Evolutionary conservation across 2,888 invertebrate species (phyloP), one percentile per base, ranked within the genome.

Genomic region (Eristalinus sepulchralis): DNA sequence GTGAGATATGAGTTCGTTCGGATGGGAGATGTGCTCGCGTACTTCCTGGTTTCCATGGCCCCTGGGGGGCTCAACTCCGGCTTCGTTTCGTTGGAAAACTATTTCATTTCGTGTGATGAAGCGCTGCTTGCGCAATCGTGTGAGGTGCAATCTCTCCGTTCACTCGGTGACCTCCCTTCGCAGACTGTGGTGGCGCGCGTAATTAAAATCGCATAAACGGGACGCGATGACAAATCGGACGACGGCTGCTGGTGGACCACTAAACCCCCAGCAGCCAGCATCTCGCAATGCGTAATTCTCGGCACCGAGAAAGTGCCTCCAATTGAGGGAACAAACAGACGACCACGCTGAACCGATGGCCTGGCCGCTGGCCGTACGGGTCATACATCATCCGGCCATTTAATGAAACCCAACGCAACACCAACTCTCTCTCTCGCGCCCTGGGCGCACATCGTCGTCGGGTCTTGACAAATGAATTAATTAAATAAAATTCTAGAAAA

Each of bases 331-430:
- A 47, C 47, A 82, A 82, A 78, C 82, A 81, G 71, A 81, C 76
- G 82, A 86, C 76, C 34, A 73, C 73, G 82, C 59, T 82, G 85
- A 83, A 82, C 77, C 73, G 60, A 53, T 68, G 80, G 34, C 63
- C 63, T 77, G 62, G 70, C 83, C 85, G 73, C 70, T 82, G 78
- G 85, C 82, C 82, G 85, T 86, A 86, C 78, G 85, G 85, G 85
- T 86, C 85, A 86, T 86, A 82, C 82, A 86, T 86, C 82, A 86
- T 86, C 85, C 85, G 85, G 85, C 85, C 85, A 86, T 82, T 86
- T 86, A 83, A 86, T 83, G 82, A 83, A 82, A 70, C 78, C 55
- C 68, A 73, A 68, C 24, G 76, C 62, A 60, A 59, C 57, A 3
- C 63, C 63, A 79, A 78, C 36, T 47, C 64, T 80, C 62, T 63